phyloP scores from a whole-genome alignment of 1,140 invertebrate genomes.

The Trichonephila clavipes region DNA sequence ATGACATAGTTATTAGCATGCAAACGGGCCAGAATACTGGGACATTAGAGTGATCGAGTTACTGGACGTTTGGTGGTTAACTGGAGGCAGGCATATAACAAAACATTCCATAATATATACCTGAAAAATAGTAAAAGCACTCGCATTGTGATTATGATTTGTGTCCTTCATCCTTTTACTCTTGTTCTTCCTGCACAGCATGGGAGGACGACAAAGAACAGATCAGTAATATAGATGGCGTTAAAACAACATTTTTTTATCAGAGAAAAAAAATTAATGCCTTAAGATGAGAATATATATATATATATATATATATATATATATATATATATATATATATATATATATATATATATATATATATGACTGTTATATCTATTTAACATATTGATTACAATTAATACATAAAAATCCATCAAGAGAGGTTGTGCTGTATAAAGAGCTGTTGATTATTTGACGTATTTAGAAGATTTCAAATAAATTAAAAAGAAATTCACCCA shows the following conservation, averaged over 20 bases:
- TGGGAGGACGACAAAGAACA: background rate
- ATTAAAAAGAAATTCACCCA: background rate
- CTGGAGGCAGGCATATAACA: background rate
- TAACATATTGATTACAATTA: no score
- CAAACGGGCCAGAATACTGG: background rate
- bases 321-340: no score
- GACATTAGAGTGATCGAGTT: background rate
- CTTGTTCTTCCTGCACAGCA: background rate
- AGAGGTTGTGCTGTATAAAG: no score
- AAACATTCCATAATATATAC: conserved; percentile 11
- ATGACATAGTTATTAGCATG: background rate
- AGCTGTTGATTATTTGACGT: no score
- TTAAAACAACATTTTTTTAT: background rate
- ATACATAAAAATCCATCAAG: no score
- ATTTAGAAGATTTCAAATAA: background rate
- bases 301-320: no score
- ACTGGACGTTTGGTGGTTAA: background rate
- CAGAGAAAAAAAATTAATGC: background rate
- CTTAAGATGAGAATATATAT: background rate
- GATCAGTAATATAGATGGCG: background rate
- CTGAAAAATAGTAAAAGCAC: background rate
- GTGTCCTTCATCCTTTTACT: background rate
- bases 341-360: no score
- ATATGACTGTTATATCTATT: no score
- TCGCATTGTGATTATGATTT: background rate